Conservation (phyloP, 1,140 invertebrate genomes). For the Diorhabda carinulata region DNA sequence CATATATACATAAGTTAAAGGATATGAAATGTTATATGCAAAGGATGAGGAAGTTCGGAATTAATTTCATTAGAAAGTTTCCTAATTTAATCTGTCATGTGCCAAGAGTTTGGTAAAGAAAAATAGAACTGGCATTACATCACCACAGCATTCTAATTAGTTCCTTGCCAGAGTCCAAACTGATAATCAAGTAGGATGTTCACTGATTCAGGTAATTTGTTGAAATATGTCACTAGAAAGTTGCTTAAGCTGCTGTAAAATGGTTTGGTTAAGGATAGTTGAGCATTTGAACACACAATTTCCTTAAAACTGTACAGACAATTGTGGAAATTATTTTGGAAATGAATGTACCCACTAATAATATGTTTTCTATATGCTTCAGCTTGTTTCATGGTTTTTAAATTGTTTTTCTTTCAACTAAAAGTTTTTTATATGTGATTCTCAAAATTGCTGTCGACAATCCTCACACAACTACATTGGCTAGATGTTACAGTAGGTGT, state of each 20-base stretch:
- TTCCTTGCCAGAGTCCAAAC: slow-evolving; percentile 5
- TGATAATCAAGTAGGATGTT: slow-evolving; percentile 3
- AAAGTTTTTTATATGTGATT: too few relatives aligned
- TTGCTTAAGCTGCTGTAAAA: neutral
- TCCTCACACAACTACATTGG: too few relatives aligned
- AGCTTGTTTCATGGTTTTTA: too few relatives aligned
- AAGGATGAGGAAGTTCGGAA: slow-evolving; percentile 42
- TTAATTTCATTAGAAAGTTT: slow-evolving; percentile 44
- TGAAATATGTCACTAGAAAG: neutral
- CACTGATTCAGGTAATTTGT: neutral
- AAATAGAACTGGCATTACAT: slow-evolving; percentile 18
- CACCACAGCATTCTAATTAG: slow-evolving; percentile 15
- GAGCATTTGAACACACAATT: too few relatives aligned
- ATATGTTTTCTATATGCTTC: too few relatives aligned
- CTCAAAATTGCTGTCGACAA: too few relatives aligned
- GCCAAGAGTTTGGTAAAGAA: slow-evolving; percentile 37
- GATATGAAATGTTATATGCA: slow-evolving; percentile 41
- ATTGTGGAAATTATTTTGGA: too few relatives aligned
- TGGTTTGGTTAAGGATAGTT: too few relatives aligned
- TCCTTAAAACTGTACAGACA: too few relatives aligned
- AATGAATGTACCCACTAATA: too few relatives aligned
- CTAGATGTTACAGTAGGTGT: too few relatives aligned
- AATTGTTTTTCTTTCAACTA: too few relatives aligned
- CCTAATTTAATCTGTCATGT: slow-evolving; percentile 43
- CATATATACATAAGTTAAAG: slow-evolving; percentile 32